Evolutionary conservation across 1,140 invertebrate genomes (phyloP), one percentile per base, ranked within the genome.

Genomic region (Drusus annulatus): DNA sequence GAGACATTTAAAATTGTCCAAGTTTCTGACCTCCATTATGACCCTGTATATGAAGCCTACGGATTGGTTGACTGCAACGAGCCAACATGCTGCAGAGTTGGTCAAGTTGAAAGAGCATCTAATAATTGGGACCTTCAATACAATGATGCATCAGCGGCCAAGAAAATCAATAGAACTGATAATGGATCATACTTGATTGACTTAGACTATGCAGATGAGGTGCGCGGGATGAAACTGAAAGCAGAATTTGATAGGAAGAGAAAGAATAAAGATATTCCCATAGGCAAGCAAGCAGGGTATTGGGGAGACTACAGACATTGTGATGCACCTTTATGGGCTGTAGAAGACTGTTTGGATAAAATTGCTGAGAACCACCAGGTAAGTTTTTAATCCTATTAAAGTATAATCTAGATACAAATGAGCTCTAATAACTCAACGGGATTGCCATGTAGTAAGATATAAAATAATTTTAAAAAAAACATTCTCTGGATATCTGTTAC

Each of bases 301-400:
- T 97, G 94, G 94, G 95, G 95, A 10, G 94, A 95, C 86, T 95
- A 94, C 83, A 90, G 93, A 54, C 86, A 91, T 69, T 97, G 96
- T 84, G 95, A 97, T 85, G 90, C 92, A 0, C 95, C 95, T 0
- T 89, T 91, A 87, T 91, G 93, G 85, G 87, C 93, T 0, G 90
- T 95, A 28, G 89, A 93, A 28, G 91, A 94, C 84, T 88, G 90
- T 23, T 86, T 94, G 62, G 86, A 92, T 60, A 88, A 91, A 45
- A 89, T 93, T 6, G 86, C 86, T 21, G 84, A 85, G 15, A 88
- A 87, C 8, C 91, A 94, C 83, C 80, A 87, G 84, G 93, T 93
- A 87, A 84, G 82, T 23, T 13, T 28, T 5, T 65, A 0, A 25
- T 65, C 7, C 62, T 31, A 65, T 31, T 28, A 65, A 15, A 28